Evolutionary conservation across 2,888 invertebrate genomes (phyloP).

Genomic region (Isotomurus palustris): DNA sequence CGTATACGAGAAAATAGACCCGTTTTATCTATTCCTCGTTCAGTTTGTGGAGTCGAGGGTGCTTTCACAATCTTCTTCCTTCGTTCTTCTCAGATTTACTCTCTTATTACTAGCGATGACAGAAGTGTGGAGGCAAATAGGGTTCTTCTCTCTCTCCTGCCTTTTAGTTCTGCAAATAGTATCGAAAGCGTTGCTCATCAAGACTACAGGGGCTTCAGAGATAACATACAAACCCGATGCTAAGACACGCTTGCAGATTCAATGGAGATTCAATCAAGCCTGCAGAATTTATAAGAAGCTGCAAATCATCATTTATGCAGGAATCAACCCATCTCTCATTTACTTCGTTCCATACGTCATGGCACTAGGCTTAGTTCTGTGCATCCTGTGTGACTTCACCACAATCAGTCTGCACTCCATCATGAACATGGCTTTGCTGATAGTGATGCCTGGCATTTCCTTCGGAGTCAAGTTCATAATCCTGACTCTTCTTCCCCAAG

Average conservation of each 20-base stretch:
- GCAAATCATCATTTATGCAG: conserved; percentile 4
- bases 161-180: conserved; percentile 3
- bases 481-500: conserved; percentile 2
- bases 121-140: conserved; percentile 10
- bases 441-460: background rate
- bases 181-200: conserved; percentile 3
- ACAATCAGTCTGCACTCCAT: background rate
- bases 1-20: conserved; percentile 5
- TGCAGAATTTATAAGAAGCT: conserved; percentile 3
- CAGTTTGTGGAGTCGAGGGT: background rate
- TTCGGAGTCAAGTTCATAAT: conserved; percentile 9
- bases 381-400: conserved; percentile 6
- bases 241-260: conserved; percentile 1
- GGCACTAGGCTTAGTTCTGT: conserved; percentile 1
- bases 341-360: conserved; percentile 9
- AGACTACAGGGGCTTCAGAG: background rate
- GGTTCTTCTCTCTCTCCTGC: conserved; percentile 8
- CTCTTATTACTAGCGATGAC: background rate
- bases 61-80: background rate
- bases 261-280: conserved; percentile 6
- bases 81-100: background rate
- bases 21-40: background rate
- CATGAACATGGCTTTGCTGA: background rate
- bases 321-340: background rate
- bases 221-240: background rate